Base-by-base conservation (phyloP, 53 echinoderm and acorn worm genomes). In the Echinometra lucunter region DNA sequence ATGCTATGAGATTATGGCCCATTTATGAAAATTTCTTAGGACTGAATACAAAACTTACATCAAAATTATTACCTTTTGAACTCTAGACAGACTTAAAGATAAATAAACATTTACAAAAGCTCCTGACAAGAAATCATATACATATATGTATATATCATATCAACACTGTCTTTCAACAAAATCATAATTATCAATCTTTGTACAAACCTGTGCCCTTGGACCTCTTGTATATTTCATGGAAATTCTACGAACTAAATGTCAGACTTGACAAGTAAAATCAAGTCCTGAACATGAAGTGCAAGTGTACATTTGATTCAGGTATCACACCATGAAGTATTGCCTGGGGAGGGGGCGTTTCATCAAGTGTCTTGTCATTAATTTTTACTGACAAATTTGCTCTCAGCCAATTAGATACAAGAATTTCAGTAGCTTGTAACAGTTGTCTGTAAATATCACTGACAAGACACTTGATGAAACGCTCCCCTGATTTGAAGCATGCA, bases 161-260 rank as follows among this genome's bases (percentile, higher is more conserved):
- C 34, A 12, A 69, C 63, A 69, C 32, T 32, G 15, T 32, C 10
- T 69, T 69, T 69, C 30, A 69, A 69, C 69, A 9, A 12, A 69
- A 69, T 69, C 69, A 69, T 69, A 69, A 69, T 32, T 69, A 69
- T 32, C 11, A 69, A 13, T 69, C 69, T 69, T 69, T 69, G 69
- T 69, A 69, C 69, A 69, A 32, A 69, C 9, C 30, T 69, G 3
- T 69, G 30, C 69, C 69, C 32, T 32, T 11, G 69, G 34, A 32
- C 69, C 69, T 69, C 69, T 69, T 12, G 34, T 34, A 69, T 34
- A 69, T 1, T 19, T 3, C 30, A 7, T 32, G 11, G 15, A 30
- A 34, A 66, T 1, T 32, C 15, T 32, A 30, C 19, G 25, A 66
- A 27, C 10, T 28, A 66, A 66, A 66, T 6, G n/a, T 6, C 28